Base-by-base conservation (phyloP, 2,888 invertebrate species). In the Agrypnus murinus region DNA sequence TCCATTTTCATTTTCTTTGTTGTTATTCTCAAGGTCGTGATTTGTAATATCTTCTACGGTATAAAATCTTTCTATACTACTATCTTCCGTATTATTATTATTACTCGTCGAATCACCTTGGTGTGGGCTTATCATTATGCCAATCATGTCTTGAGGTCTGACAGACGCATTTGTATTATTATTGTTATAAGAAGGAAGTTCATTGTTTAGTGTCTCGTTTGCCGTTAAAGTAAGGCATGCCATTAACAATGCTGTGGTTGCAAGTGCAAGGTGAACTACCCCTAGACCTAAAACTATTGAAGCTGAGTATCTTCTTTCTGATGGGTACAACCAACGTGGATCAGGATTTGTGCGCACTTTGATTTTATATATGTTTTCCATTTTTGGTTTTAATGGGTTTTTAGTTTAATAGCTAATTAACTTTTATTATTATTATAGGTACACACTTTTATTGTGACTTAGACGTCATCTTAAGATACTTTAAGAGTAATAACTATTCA, bases 321-420 rank as follows among this genome's bases (percentile, higher is more conserved):
- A 91, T 0, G 92, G 92, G 76, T 90, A 91, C 36, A 89, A 79
- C n/a, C 86, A 84, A 69, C 89, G 86, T 0, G 89, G 87, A 76
- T 90, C 88, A 1, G 89, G 89, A 81, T 89, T 88, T 7, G 90
- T 89, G 81, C 89, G 89, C 79, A 91, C 90, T 86, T 90, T 90
- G 71, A 92, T 89, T 75, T 91, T 90, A 80, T 90, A 91, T 14
- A 91, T 89, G 84, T 90, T 90, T 86, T 92, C 91, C 91, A 91
- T 91, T 58, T 5, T 57, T 38, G 12, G n/a, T n/a, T n/a, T n/a
- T n/a, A n/a, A n/a, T n/a, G n/a, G n/a, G n/a, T n/a, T n/a, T n/a
- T n/a, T n/a, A n/a, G n/a, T n/a, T n/a, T n/a, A n/a, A n/a, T n/a
- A n/a, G n/a, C n/a, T n/a, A n/a, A n/a, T n/a, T n/a, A n/a, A n/a